A percentile compares a stretch with the other conserved stretches of the same genome.
Conservation (phyloP, 2,113 vertebrate species). For the Tichodroma muraria region DNA sequence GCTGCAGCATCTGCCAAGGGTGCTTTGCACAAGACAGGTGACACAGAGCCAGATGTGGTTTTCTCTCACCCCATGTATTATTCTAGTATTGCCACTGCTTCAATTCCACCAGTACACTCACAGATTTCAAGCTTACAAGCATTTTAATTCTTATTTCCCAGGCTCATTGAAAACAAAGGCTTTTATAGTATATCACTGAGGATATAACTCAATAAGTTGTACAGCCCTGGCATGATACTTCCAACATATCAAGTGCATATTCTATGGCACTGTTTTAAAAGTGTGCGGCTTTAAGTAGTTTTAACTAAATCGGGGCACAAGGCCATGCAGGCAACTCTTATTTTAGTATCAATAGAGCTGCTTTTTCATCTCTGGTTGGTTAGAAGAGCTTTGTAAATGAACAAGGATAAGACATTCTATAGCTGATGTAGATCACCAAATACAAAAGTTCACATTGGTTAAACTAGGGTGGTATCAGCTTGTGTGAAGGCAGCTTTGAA, state of each 20-base stretch:
- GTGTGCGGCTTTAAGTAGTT: neutral
- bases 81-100: neutral
- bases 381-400: neutral
- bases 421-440: neutral
- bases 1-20: rapidly evolving
- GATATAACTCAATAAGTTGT: neutral
- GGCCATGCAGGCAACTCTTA: neutral
- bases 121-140: neutral
- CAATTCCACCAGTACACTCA: neutral
- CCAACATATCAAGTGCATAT: rapidly evolving
- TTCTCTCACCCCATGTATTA: neutral
- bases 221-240: neutral
- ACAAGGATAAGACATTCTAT: neutral
- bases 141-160: neutral
- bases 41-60: neutral
- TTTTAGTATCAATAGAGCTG: neutral
- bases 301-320: neutral
- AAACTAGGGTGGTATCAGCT: neutral
- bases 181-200: neutral
- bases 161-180: neutral
- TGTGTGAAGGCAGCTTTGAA: neutral
- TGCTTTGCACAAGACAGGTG: neutral
- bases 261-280: neutral
- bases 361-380: neutral
- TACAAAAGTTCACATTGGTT: neutral